These are phyloP conservation scores for Danio tinwini DNA, from an alignment of 2,797 vertebrate species.

Conservation along the genomic window DNA sequence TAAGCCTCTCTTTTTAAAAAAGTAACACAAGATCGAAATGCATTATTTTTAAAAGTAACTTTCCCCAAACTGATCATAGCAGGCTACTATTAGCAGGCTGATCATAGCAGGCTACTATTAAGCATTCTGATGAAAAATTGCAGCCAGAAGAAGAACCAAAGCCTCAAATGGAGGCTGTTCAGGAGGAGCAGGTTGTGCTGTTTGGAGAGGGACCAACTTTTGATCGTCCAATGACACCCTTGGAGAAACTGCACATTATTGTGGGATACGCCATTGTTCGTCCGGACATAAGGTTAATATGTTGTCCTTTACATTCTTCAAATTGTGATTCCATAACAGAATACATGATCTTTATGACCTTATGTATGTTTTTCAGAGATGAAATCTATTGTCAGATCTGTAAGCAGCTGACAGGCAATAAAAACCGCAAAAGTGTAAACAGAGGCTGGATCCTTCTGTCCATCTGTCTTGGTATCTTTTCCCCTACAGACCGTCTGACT, in stretches of 20 bases:
- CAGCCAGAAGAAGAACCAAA: constrained; percentile 4
- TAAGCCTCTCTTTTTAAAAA: no score
- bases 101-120: no score
- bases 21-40: no score
- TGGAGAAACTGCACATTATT: constrained; percentile 93
- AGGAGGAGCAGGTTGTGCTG: constrained; percentile 73
- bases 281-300: constrained; percentile 83
- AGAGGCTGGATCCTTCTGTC: constrained; percentile 92
- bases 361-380: constrained; percentile 79
- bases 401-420: constrained; percentile 91
- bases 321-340: background rate
- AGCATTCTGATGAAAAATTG: background rate
- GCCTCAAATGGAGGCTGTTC: constrained; percentile 65
- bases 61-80: no score
- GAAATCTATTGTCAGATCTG: constrained; percentile 99
- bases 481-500: constrained; percentile 83
- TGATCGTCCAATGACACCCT: constrained; percentile 83
- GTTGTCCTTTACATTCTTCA: background rate
- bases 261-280: constrained; percentile 84
- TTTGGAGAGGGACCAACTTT: constrained; percentile 79
- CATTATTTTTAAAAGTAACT: no score
- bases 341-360: background rate
- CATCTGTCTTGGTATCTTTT: constrained; percentile 91
- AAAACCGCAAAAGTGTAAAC: constrained; percentile 76
- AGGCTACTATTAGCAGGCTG: no score